Percentiles rank a stretch among this genome's conserved stretches.
Conservation (phyloP, 2,113 vertebrate genomes). For the Zingel zingel region DNA sequence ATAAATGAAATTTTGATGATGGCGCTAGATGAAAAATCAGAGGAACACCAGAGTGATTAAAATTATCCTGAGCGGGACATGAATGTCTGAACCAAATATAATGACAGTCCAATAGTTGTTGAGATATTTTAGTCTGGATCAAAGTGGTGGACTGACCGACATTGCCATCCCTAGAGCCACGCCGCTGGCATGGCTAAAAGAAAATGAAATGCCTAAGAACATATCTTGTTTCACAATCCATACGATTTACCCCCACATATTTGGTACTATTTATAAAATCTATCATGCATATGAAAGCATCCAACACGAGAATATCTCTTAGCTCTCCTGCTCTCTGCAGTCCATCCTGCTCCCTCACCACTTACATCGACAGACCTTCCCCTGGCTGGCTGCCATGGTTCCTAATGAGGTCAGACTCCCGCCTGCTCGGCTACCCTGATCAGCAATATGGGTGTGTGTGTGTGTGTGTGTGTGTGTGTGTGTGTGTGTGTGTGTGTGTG, state of each 20-base stretch:
- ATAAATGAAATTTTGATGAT: not conserved
- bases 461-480: slow-evolving; percentile 37
- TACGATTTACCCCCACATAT: not conserved
- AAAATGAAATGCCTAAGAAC: not conserved
- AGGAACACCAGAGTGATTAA: not conserved
- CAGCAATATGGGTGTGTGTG: slow-evolving; percentile 53
- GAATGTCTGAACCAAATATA: not conserved
- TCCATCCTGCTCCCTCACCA: slow-evolving; percentile 10
- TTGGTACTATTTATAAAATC: slow-evolving; percentile 1
- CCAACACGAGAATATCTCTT: slow-evolving; percentile 6
- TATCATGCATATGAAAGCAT: not conserved
- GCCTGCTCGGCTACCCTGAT: slow-evolving; percentile 52
- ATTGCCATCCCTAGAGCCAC: not conserved
- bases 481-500: slow-evolving; percentile 30
- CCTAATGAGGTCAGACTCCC: slow-evolving; percentile 74
- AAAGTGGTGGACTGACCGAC: not conserved
- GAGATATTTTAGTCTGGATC: not conserved
- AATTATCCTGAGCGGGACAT: not conserved
- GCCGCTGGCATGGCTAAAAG: not conserved
- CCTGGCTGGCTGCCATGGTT: slow-evolving; percentile 42
- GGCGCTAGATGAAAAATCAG: not conserved
- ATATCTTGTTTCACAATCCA: not conserved
- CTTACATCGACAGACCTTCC: slow-evolving; percentile 42
- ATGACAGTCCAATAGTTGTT: not conserved
- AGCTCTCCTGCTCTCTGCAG: slow-evolving; percentile 21